A percentile compares a stretch with the other conserved stretches of the same genome.
Evolutionary conservation across 2,113 vertebrate genomes (phyloP).

Genomic region (Hassar affinis): DNA sequence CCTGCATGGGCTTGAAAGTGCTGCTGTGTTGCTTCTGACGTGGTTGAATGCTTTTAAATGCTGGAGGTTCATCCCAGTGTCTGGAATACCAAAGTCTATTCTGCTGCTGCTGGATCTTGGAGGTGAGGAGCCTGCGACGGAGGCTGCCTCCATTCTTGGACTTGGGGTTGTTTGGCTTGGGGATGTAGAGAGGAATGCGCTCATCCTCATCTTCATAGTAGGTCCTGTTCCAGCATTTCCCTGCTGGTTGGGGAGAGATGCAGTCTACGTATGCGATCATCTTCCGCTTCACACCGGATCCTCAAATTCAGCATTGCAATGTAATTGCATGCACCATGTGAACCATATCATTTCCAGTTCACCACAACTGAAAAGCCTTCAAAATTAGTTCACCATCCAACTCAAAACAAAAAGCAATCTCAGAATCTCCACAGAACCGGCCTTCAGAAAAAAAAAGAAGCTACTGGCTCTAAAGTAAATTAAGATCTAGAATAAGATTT

Average conservation of each 20-base stretch:
- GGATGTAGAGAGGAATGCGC: conserved; percentile 62
- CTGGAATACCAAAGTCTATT: conserved; percentile 52
- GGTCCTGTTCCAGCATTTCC: conserved; percentile 63
- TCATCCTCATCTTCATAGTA: conserved; percentile 67
- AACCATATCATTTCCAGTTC: background rate
- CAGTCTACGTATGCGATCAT: conserved; percentile 74
- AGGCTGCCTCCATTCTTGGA: conserved; percentile 69
- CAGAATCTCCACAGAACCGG: background rate
- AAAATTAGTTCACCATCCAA: conserved; percentile 10
- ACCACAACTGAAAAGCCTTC: background rate
- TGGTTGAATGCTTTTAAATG: conserved; percentile 1
- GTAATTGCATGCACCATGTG: background rate
- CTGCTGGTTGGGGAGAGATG: conserved; percentile 60
- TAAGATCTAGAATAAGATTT: background rate
- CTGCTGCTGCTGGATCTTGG: conserved; percentile 70
- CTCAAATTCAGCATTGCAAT: background rate
- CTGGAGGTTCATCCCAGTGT: conserved; percentile 18
- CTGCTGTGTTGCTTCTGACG: conserved; percentile 12
- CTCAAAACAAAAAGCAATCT: background rate
- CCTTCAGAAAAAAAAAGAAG: background rate
- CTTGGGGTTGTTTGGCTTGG: conserved; percentile 60
- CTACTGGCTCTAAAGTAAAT: background rate
- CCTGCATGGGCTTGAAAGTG: conserved; percentile 20
- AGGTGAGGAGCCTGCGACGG: conserved; percentile 67
- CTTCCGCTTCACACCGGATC: background rate